Percentiles rank a stretch among this genome's conserved stretches.
Evolutionary conservation across 2,888 invertebrate species (phyloP).

Genomic region (Drosophila anomalipes): DNA sequence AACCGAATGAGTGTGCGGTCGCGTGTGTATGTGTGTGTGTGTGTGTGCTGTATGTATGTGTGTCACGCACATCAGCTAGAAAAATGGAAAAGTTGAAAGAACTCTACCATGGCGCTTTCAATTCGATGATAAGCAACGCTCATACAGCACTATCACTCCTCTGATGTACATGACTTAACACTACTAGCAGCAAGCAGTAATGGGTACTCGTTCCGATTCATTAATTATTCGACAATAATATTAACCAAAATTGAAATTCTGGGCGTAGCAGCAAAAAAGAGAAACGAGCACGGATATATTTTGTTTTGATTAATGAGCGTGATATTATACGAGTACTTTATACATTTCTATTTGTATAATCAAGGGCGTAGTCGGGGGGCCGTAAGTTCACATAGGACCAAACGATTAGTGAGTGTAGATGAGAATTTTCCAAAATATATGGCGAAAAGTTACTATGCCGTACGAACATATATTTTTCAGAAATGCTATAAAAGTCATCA

Average conservation of each 20-base stretch:
- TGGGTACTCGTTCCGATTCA: conserved; percentile 53
- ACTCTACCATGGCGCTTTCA: conserved; percentile 54
- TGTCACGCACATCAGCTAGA: conserved; percentile 50
- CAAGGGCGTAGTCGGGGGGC: neutral
- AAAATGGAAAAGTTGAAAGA: conserved; percentile 67
- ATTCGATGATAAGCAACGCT: conserved; percentile 71
- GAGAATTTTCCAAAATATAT: neutral
- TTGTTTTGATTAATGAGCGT: conserved; percentile 36
- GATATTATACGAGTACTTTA: conserved; percentile 12
- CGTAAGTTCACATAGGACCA: neutral
- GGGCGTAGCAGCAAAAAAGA: conserved; percentile 11
- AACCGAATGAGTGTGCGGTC: conserved; percentile 9
- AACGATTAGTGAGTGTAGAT: neutral
- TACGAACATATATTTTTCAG: neutral
- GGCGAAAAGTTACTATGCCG: neutral
- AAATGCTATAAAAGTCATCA: neutral
- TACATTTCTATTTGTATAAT: neutral
- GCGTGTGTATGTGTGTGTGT: conserved; percentile 13
- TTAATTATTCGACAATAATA: conserved; percentile 56
- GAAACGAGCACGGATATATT: conserved; percentile 19
- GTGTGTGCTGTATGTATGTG: conserved; percentile 43
- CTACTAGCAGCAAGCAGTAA: conserved; percentile 2
- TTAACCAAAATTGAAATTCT: conserved; percentile 37
- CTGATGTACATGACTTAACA: conserved; percentile 31
- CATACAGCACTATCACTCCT: conserved; percentile 50